Conservation (phyloP, 2,797 vertebrate species). For the Heterohyrax brucei region DNA sequence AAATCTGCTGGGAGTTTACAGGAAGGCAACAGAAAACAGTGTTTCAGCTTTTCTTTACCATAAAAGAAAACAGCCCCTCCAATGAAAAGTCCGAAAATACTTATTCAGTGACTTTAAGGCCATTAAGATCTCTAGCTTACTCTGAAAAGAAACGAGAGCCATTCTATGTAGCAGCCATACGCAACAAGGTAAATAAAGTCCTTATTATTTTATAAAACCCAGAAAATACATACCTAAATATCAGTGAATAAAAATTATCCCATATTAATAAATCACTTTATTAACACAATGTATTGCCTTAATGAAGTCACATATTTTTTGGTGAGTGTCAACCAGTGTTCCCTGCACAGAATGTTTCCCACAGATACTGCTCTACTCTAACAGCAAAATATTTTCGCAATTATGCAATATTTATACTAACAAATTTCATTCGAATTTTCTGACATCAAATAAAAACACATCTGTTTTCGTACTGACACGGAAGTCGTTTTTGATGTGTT, state of each 20-base stretch:
- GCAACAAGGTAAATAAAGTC: conserved; percentile 28
- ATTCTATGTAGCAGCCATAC: neutral
- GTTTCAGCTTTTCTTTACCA: neutral
- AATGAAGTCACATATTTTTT: conserved; percentile 1
- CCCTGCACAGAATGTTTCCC: conserved; percentile 41
- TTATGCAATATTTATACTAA: conserved; percentile 13
- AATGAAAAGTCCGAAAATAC: conserved; percentile 4
- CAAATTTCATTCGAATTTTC: neutral
- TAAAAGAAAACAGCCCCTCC: neutral
- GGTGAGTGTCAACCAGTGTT: neutral
- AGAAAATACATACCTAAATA: neutral
- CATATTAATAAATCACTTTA: conserved; percentile 25
- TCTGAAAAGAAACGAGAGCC: conserved; percentile 43
- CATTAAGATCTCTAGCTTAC: neutral
- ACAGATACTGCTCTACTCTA: neutral
- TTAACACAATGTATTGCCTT: conserved; percentile 20
- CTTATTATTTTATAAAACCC: conserved; percentile 2
- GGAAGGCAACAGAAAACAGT: neutral
- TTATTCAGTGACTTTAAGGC: neutral
- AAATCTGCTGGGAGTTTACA: conserved; percentile 20
- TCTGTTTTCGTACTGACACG: neutral
- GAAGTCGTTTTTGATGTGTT: neutral
- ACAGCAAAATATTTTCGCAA: conserved; percentile 17
- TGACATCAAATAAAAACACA: conserved; percentile 18
- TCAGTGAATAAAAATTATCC: conserved; percentile 45